These are phyloP conservation scores for Tinea pellionella DNA, from an alignment of 2,888 invertebrate genomes.

Conservation along the genomic window DNA sequence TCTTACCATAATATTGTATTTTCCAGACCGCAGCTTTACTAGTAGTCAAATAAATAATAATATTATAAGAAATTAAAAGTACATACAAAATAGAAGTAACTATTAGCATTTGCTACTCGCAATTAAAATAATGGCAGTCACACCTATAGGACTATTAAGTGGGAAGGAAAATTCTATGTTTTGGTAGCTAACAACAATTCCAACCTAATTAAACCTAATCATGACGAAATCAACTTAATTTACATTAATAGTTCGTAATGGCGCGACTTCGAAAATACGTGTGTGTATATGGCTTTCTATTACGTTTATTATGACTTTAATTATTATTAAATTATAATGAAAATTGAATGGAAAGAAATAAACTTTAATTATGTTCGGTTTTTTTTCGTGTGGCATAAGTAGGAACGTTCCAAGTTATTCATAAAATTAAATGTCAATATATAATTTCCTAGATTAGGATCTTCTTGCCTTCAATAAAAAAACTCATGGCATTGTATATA, in stretches of 20 bases:
- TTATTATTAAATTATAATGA: not conserved
- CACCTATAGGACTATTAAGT: slow-evolving; percentile 66
- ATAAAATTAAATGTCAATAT: no score
- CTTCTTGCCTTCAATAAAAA: no score
- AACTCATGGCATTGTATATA: no score
- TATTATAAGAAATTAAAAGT: not conserved
- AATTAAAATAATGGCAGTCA: slow-evolving; percentile 68
- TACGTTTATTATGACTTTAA: not conserved
- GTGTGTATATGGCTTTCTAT: not conserved
- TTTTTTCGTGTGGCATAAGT: no score
- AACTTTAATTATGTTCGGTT: no score
- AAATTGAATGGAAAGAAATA: no score
- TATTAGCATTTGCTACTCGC: slow-evolving; percentile 47
- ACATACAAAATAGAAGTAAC: slow-evolving; percentile 23
- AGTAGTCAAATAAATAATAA: not conserved
- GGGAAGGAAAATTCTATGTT: slow-evolving; percentile 54
- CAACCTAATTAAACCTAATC: slow-evolving; percentile 34
- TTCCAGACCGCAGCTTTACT: no score
- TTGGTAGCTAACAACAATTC: slow-evolving; percentile 27
- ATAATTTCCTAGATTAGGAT: no score
- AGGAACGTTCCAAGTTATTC: no score
- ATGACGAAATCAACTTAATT: slow-evolving; percentile 35
- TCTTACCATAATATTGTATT: no score
- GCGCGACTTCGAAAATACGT: slow-evolving; percentile 20
- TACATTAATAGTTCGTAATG: slow-evolving; percentile 35